Base-by-base conservation (phyloP, 2,888 invertebrate genomes). In the Melinaea marsaeus region DNA sequence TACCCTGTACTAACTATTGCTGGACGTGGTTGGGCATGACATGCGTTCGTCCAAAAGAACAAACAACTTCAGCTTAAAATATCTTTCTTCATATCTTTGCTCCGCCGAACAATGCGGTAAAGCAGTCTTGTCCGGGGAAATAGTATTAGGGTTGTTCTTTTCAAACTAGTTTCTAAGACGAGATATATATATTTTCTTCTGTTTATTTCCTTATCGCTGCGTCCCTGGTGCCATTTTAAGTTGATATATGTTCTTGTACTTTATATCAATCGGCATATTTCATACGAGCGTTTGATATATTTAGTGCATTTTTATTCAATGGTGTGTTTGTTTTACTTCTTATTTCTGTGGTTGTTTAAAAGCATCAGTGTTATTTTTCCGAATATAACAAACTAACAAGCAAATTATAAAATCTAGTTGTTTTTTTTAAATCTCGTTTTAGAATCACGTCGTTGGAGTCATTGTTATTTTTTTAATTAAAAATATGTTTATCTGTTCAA, bases 221-320 rank as follows among this genome's bases (percentile, higher is more conserved):
- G 51, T 51, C 51, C 51, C 51, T 51, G 32, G 51, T 32, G 51
- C 32, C 22, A 51, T 51, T 32, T 51, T 51, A 51, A 51, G 32
- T 51, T 51, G 51, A 51, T 51, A 51, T 51, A 51, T 51, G 51
- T 22, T 22, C 22, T 22, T 22, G 22, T 22, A 22, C 7, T 11
- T 32, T 51, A 51, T 51, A 32, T 51, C 51, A 51, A 51, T 51
- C 51, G 51, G 32, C 32, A 51, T 51, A 51, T 51, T 32, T 51
- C 32, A 51, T 51, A 9, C 11, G 51, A 51, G 32, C 32, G 7
- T 32, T 51, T 32, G 51, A 51, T 32, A 32, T 2, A 32, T 51
- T 32, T 13, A 51, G 6, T 51, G 22, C 48, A 13, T 51, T 51
- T 22, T 32, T 32, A 32, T 51, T 11, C 51, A 51, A 32, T 5